A percentile compares a stretch with the other conserved stretches of the same genome.
These are phyloP conservation scores for Rhyacophila brunnea DNA, from an alignment of 1,140 invertebrate genomes.

Conservation along the genomic window DNA sequence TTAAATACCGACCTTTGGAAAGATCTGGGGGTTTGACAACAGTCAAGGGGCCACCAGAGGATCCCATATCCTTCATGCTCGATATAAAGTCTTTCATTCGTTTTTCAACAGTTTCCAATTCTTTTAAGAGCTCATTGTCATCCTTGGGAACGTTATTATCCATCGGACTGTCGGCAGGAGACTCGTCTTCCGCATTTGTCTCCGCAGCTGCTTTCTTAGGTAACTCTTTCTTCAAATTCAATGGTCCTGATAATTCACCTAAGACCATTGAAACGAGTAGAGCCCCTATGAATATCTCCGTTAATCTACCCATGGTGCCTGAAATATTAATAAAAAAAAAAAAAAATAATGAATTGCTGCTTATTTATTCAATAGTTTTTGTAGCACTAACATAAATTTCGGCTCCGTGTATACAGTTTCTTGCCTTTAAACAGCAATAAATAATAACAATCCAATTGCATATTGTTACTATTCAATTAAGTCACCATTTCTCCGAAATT, in stretches of 20 bases:
- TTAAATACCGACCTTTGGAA: conserved; percentile 12
- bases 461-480: too few species aligned
- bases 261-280: neutral
- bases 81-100: conserved; percentile 12
- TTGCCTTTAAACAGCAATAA: too few species aligned
- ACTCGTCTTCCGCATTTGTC: conserved; percentile 3
- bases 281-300: neutral
- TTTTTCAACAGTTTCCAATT: conserved; percentile 14
- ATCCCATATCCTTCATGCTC: conserved; percentile 3
- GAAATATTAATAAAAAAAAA: conserved; percentile 15
- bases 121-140: conserved; percentile 6
- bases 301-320: conserved; percentile 25
- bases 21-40: neutral
- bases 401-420: too few species aligned
- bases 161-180: conserved; percentile 4
- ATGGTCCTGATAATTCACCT: conserved; percentile 25
- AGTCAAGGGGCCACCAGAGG: neutral
- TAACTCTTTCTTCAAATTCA: conserved; percentile 20
- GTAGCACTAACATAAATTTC: too few species aligned
- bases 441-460: too few species aligned
- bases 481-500: too few species aligned
- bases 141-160: conserved; percentile 1
- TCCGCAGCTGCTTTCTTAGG: conserved; percentile 5
- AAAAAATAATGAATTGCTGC: neutral
- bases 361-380: too few species aligned